Base-by-base conservation (phyloP, 2,113 vertebrate genomes). In the Alosa alosa region DNA sequence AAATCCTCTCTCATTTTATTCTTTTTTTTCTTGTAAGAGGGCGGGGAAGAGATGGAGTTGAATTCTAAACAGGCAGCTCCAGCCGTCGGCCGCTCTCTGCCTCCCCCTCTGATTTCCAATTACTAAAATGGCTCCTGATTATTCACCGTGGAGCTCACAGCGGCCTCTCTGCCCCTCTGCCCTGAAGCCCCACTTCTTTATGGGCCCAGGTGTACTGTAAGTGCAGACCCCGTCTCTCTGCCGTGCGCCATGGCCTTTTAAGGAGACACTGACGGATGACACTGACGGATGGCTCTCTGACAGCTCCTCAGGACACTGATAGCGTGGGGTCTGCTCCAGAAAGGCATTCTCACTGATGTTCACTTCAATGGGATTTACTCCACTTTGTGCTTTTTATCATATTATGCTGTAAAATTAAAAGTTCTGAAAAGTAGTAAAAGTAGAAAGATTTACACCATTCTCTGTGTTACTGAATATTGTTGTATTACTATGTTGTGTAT, bases 111-210 rank as follows among this genome's bases (percentile, higher is more conserved):
- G 86, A 89, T 85, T 84, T 86, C 88, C 86, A 91, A 89, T 92
- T 90, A 93, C 85, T 78, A 78, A 90, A 90, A 92, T 92, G 84
- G 87, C 84, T 22, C 83, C 86, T 87, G 85, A 93, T 92, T 84
- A 68, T 86, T 87, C 47, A 83, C 83, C 11, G 9, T 81, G 55
- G 49, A 81, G 72, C 81, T 36, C 88, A 88, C 89, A 87, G 88
- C 87, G 83, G 85, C 87, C 45, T 87, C 45, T 88, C 82, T 86
- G 22, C 75, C 46, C 82, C 82, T 84, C 81, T 87, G 20, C 82
- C 81, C 83, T 49, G 57, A 83, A 72, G 20, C n/a, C 64, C 64
- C 64, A 13, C 25, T 72, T 25, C n/a, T 72, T 36, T 31, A 31
- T 72, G n/a, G 64, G n/a, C 64, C 31, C n/a, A 31, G 64, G 64